Evolutionary conservation across 2,797 vertebrate genomes (phyloP), one percentile per base, ranked within the genome.

Genomic region (Centropyge bicolor): DNA sequence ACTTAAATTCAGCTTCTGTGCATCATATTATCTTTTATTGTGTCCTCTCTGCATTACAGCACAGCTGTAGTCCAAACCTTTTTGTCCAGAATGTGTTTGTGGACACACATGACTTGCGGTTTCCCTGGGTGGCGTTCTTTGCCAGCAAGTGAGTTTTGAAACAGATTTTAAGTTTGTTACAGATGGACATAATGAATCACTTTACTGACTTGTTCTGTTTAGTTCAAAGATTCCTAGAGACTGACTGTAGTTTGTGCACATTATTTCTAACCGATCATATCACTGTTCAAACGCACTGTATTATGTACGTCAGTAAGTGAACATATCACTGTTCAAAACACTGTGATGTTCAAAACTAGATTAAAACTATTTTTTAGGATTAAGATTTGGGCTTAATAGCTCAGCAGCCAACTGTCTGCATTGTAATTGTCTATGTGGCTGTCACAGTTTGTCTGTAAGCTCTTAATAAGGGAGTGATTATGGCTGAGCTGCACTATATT

Each of bases 61-160:
- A 99, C 80, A 99, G 98, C 94, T 99, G 98, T 92, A 98, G 97
- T 85, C 98, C 98, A 0, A 99, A 99, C 94, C 96, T 99, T 61
- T 99, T 99, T 5, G 98, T 99, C 87, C 98, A 99, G 95, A 99
- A 99, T 2, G 98, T 99, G 57, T 99, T 99, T 4, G 98, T 99
- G 91, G 98, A 99, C 87, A 99, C 98, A 0, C 98, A 99, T 0
- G 98, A 99, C 83, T 95, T 99, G 66, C 96, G 98, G 56, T 99
- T 99, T 89, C 98, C 98, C 4, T 99, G 98, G 98, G 98, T 99
- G 45, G 98, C 98, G 3, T 99, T 99, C 94, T 99, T 99, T 8
- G 98, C 98, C 87, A 99, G 98, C 98, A 99, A 99, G 98, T 99
- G 94, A 96, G 98, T 95, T 76, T 76, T 57, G 0, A 68, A 52